Conservation (phyloP, 2,113 vertebrate genomes). For the Struthidea cinerea region DNA sequence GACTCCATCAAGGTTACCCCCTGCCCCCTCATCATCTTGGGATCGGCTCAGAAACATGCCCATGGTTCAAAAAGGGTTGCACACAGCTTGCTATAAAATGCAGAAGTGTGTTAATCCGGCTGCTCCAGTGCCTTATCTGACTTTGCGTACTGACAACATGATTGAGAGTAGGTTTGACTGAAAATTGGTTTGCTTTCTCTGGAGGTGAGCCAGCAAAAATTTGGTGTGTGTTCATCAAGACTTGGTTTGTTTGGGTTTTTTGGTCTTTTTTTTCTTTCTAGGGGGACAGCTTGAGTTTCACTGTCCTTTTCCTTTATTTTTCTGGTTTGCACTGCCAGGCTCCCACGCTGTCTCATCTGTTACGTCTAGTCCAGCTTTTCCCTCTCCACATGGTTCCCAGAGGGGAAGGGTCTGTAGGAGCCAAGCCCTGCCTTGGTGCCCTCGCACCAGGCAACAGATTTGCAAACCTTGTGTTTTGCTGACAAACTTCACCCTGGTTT, state of each 20-base stretch:
- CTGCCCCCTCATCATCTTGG: neutral
- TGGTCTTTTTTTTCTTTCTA: neutral
- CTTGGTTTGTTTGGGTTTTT: neutral
- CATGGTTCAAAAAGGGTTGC: rapidly evolving
- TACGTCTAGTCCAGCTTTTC: neutral
- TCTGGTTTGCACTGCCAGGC: neutral
- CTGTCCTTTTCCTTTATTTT: neutral
- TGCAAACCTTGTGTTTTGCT: neutral
- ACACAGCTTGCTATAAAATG: neutral
- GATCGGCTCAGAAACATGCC: rapidly evolving
- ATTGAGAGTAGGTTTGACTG: neutral
- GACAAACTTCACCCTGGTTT: neutral
- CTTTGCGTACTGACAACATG: neutral
- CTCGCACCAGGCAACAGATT: rapidly evolving
- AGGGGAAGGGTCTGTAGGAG: neutral
- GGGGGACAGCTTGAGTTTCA: neutral
- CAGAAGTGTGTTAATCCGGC: neutral
- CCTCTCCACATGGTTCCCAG: rapidly evolving
- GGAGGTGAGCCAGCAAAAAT: neutral
- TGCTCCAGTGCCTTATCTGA: neutral
- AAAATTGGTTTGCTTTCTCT: neutral
- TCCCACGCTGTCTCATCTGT: neutral
- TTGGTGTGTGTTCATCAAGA: neutral
- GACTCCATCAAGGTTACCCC: neutral
- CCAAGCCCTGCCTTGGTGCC: neutral